Evolutionary conservation across 2,113 vertebrate genomes (phyloP).

Genomic region (Crotalus viridis): DNA sequence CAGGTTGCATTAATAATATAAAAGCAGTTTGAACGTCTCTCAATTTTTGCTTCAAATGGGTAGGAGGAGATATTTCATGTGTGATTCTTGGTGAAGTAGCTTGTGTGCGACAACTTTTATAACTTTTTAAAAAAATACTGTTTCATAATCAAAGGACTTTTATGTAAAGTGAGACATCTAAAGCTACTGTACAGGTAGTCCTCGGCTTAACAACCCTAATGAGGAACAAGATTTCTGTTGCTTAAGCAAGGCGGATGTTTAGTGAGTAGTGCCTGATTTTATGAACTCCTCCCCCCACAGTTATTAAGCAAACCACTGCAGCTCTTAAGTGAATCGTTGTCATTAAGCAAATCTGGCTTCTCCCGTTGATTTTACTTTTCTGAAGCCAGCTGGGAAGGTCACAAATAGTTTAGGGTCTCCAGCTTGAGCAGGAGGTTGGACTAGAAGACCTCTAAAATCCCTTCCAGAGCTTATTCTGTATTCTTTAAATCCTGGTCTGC

Average conservation of each 20-base stretch:
- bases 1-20: constrained; percentile 6
- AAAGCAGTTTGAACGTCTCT: not conserved
- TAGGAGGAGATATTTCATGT: not conserved
- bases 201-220: not conserved
- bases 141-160: not conserved
- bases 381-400: not conserved
- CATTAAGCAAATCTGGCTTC: not conserved
- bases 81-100: not conserved
- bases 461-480: not conserved
- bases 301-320: not conserved
- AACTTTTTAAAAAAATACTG: not conserved
- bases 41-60: not conserved
- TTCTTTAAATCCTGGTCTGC: not conserved
- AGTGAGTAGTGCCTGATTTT: not conserved
- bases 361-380: not conserved
- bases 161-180: not conserved
- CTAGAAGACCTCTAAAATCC: not conserved
- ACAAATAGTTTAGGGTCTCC: not conserved
- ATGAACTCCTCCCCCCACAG: accelerated
- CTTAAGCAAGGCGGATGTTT: not conserved
- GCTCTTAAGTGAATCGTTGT: not conserved
- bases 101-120: not conserved
- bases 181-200: not conserved
- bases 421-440: not conserved
- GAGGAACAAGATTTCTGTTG: not conserved